Evolutionary conservation across 2,888 invertebrate genomes (phyloP).

Genomic region (Dasysyrphus albostriatus): DNA sequence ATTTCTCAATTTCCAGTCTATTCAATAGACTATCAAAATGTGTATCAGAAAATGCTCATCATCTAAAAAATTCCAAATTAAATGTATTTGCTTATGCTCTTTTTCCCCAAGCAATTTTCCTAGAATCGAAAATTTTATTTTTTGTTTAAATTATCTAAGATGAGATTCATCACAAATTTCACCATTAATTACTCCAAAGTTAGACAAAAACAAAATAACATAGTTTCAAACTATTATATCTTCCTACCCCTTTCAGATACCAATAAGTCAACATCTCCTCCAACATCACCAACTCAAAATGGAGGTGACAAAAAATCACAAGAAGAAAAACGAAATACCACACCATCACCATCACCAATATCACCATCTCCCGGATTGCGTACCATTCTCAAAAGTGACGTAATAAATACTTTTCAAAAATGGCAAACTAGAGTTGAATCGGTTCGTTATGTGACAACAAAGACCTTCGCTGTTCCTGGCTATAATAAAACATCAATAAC

Average conservation of each 20-base stretch:
- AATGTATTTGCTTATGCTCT: too few relatives aligned
- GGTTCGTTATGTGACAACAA: constrained; percentile 82
- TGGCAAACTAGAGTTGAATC: constrained; percentile 84
- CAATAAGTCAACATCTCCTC: constrained; percentile 28
- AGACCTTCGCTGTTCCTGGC: constrained; percentile 81
- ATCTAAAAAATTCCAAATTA: too few relatives aligned
- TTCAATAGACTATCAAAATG: too few relatives aligned
- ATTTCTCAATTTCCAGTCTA: too few relatives aligned
- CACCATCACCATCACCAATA: constrained; percentile 52
- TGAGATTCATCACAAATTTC: too few relatives aligned
- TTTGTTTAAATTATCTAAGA: too few relatives aligned
- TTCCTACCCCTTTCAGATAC: constrained; percentile 24
- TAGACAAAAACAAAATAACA: neutral
- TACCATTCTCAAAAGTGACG: constrained; percentile 80
- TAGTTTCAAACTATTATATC: too few relatives aligned
- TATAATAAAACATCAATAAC: constrained; percentile 45
- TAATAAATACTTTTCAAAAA: constrained; percentile 83
- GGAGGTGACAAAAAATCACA: constrained; percentile 53
- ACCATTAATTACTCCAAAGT: too few relatives aligned
- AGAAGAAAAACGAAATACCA: constrained; percentile 47
- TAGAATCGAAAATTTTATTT: too few relatives aligned
- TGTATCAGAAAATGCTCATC: too few relatives aligned
- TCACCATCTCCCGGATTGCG: constrained; percentile 58
- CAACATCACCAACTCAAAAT: constrained; percentile 40
- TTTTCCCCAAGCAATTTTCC: too few relatives aligned